phyloP scores from a whole-genome alignment of 2,797 vertebrate genomes.

The Anas acuta region DNA sequence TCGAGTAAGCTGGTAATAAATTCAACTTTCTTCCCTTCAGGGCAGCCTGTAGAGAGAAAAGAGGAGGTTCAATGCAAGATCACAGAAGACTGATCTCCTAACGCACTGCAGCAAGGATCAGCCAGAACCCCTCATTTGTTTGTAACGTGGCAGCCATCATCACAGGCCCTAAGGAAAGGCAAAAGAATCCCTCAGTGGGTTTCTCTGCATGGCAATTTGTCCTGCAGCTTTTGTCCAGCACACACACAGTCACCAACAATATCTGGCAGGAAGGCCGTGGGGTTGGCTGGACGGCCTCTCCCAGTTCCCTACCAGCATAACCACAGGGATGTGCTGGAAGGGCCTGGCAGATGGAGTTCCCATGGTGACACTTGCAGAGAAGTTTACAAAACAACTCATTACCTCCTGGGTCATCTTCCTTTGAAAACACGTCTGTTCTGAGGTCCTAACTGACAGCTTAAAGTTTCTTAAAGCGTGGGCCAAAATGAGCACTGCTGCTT shows the following conservation, averaged over 20 bases:
- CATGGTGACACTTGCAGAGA: conserved; percentile 24
- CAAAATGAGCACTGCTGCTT: not conserved
- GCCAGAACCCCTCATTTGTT: not conserved
- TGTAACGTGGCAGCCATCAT: not conserved
- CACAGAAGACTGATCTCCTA: not conserved
- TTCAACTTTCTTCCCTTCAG: conserved; percentile 96
- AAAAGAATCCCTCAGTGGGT: conserved; percentile 17
- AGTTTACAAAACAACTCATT: conserved; percentile 47
- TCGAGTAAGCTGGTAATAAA: conserved; percentile 98
- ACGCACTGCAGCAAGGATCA: not conserved
- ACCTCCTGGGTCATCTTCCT: conserved; percentile 18
- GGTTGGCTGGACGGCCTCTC: conserved; percentile 32
- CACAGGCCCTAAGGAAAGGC: not conserved
- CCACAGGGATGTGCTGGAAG: conserved; percentile 19
- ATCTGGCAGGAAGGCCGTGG: conserved; percentile 21
- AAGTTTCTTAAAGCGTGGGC: not conserved
- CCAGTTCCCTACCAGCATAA: conserved; percentile 31
- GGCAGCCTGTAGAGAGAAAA: conserved; percentile 86
- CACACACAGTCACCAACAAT: conserved; percentile 28
- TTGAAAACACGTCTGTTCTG: not conserved
- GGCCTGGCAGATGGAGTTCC: not conserved
- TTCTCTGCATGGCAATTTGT: not conserved
- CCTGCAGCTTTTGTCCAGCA: conserved; percentile 37
- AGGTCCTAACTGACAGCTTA: not conserved
- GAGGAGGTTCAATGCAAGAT: conserved; percentile 14